Evolutionary conservation across 2,113 vertebrate genomes (phyloP), one percentile per base, ranked within the genome.

Genomic region (Dinomys branickii): DNA sequence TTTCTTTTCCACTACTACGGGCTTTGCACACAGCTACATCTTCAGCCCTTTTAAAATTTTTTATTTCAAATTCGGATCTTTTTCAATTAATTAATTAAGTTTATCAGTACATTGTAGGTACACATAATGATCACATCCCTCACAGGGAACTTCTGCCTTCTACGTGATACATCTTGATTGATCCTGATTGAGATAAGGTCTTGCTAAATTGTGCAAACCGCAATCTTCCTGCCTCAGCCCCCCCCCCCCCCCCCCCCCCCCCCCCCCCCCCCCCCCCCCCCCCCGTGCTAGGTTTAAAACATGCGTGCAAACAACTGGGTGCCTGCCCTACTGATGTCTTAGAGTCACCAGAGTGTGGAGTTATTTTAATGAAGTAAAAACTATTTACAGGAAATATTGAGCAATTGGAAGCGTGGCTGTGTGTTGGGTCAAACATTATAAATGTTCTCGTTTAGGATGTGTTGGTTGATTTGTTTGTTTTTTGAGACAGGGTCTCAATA

Each of bases 361-460:
- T 52, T 75, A 30, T 77, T 88, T 75, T 83, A 58, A 59, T n/a
- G 65, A 75, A 47, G 38, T 75, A 58, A 81, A 52, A 56, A 90
- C 73, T 50, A 84, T 28, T 65, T 61, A 22, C 26, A 80, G 61
- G 28, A 77, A 67, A 24, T 63, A 26, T 17, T 14, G 8, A 73
- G 20, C 63, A 41, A 33, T 28, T 38, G 81, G 30, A 63, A 59
- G n/a, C 67, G 17, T 20, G 16, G 28, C 59, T 90, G 20, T 30
- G 17, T 41, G 41, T 16, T 10, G n/a, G 10, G 12, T 19, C 35
- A 33, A 56, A 26, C 50, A 17, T 33, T 30, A 4, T 1, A 35
- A 28, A 35, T 13, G 19, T 50, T 78, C 44, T 78, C 75, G 16
- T 33, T 30, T 50, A 78, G 75, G 16, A 3, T 50, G 30, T 47